Evolutionary conservation across 1,140 invertebrate genomes (phyloP), one percentile per base, ranked within the genome.

Genomic region (Diachasma alloeum): DNA sequence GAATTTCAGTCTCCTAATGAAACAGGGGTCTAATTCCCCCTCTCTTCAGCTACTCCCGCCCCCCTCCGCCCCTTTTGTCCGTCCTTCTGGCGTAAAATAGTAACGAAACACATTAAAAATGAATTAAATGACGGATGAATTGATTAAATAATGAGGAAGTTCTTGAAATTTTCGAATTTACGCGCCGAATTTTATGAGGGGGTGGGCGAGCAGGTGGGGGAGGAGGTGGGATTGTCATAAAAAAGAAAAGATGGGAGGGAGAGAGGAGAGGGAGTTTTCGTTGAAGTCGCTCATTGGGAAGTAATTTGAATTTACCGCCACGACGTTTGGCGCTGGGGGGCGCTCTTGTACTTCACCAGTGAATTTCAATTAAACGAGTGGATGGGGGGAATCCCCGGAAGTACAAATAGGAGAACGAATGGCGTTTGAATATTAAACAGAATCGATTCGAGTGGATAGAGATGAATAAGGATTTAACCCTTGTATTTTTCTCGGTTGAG

Each of bases 221-320:
- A 37, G 13, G 8, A 69, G 53, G 39, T 63, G 15, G 44, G 36
- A 69, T 42, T 31, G 31, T 31, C 31, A 31, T 31, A 31, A 31
- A 31, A 31, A 31, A 31, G 6, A 31, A 31, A 3, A 31, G 6
- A 31, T 31, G 31, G n/a, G n/a, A 31, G 2, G 31, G 6, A 31
- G 31, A 31, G 31, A 2, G 31, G 31, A 2, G 31, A 31, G 31
- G 6, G 31, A 75, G 22, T 31, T 78, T 78, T 78, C 44, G 72
- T 69, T 22, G 70, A 56, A 66, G 39, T 53, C 69, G 67, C 59
- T 78, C 73, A 56, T 13, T 72, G 67, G 68, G 73, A 78, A 78
- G 69, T 78, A 78, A 78, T 78, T 78, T 78, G 68, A 68, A 78
- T 78, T 78, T 78, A 78, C 69, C 73, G 73, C 74, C 73, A 75